phyloP scores from a whole-genome alignment of 2,797 vertebrate genomes.

The Ambastaia sidthimunki region DNA sequence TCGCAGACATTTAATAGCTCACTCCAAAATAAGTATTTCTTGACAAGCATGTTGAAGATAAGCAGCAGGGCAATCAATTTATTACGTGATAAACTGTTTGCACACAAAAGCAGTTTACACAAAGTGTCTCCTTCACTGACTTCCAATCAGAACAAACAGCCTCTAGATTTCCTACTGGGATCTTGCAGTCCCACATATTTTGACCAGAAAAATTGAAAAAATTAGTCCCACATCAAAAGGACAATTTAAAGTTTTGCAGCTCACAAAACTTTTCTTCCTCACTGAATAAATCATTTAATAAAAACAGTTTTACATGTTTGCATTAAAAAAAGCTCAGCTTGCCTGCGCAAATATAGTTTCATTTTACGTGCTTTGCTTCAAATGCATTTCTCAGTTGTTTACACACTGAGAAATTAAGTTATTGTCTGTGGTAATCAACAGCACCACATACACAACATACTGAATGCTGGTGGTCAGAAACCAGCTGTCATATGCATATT shows the following conservation, averaged over 20 bases:
- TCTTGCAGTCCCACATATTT: not conserved
- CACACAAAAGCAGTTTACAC: conserved; percentile 26
- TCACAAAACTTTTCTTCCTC: too few species aligned
- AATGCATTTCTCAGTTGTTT: not conserved
- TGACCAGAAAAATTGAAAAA: not conserved
- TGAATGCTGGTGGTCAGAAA: not conserved
- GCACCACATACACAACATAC: not conserved
- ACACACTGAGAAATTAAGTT: not conserved
- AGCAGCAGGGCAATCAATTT: conserved; percentile 35
- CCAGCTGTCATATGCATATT: not conserved
- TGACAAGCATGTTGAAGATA: conserved; percentile 33
- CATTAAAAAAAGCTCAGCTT: not conserved
- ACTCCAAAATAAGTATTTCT: conserved; percentile 23
- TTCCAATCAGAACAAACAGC: too few species aligned
- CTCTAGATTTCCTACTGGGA: not conserved
- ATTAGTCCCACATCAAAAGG: not conserved
- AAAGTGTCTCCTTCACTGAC: conserved; percentile 16
- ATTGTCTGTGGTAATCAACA: conserved; percentile 5
- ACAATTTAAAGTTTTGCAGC: not conserved
- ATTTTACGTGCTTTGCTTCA: not conserved
- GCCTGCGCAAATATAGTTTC: not conserved
- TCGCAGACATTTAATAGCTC: conserved; percentile 26
- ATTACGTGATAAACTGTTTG: conserved; percentile 37
- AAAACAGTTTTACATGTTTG: too few species aligned
- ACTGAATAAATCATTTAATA: too few species aligned